A percentile compares a stretch with the other conserved stretches of the same genome.
Conservation (phyloP, 2,113 vertebrate species). For the Salvelinus sp. region DNA sequence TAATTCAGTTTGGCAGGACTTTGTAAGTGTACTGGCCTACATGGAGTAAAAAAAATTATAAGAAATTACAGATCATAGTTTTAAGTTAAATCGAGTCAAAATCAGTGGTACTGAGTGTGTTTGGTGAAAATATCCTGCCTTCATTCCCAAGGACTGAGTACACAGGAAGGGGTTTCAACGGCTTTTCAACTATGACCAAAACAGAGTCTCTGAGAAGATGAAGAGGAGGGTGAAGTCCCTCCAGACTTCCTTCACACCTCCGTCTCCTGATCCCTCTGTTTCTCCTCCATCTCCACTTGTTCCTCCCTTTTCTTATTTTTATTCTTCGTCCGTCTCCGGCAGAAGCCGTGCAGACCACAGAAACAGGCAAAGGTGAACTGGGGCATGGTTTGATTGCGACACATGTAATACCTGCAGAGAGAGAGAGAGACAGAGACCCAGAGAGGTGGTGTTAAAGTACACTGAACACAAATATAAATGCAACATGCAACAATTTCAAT, state of each 20-base stretch:
- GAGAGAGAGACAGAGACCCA: constrained; percentile 19
- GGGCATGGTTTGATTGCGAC: constrained; percentile 81
- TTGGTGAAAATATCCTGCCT: too few species aligned
- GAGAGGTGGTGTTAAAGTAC: constrained; percentile 2
- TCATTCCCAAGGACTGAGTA: too few species aligned
- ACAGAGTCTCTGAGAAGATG: neutral
- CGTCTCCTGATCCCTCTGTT: constrained; percentile 75
- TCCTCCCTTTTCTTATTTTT: constrained; percentile 67
- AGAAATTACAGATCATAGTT: too few species aligned
- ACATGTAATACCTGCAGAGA: constrained; percentile 61
- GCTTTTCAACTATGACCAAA: neutral
- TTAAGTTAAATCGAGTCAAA: too few species aligned
- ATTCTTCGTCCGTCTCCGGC: constrained; percentile 81
- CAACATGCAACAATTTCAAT: too few species aligned
- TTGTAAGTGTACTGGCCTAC: too few species aligned
- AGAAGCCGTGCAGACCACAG: constrained; percentile 91
- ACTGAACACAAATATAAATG: too few species aligned
- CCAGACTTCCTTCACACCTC: constrained; percentile 63
- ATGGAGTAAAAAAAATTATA: too few species aligned
- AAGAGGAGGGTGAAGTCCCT: constrained; percentile 17
- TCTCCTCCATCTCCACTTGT: constrained; percentile 74
- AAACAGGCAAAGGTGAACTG: constrained; percentile 93
- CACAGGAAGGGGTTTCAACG: too few species aligned
- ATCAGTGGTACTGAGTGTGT: too few species aligned
- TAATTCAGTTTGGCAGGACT: too few species aligned